Percentiles rank a stretch among this genome's conserved stretches.
phyloP scores from a whole-genome alignment of 2,888 invertebrate species.

The Cerceris rybyensis region DNA sequence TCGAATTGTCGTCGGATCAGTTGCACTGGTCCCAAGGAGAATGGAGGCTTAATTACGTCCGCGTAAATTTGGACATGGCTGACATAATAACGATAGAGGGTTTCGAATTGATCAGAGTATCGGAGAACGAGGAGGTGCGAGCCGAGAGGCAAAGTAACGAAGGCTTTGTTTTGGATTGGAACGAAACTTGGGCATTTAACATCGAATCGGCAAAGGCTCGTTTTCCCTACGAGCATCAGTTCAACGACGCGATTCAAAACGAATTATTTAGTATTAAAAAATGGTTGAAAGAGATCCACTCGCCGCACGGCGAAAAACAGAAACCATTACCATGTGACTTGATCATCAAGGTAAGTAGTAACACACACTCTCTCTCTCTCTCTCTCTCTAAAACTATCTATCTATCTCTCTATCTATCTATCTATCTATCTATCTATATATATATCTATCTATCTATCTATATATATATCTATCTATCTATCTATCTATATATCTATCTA shows the following conservation, averaged over 20 bases:
- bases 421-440: too few species aligned
- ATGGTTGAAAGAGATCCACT: conserved; percentile 95
- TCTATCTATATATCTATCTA: too few species aligned
- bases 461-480: too few species aligned
- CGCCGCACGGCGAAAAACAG: conserved; percentile 84
- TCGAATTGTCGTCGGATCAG: conserved; percentile 78
- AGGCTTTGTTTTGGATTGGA: conserved; percentile 87
- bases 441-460: too few species aligned
- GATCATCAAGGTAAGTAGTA: conserved; percentile 88
- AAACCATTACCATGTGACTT: conserved; percentile 93
- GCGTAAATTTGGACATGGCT: conserved; percentile 87
- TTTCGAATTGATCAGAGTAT: conserved; percentile 85
- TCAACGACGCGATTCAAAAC: conserved; percentile 93
- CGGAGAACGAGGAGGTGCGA: conserved; percentile 86
- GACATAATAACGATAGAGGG: conserved; percentile 89
- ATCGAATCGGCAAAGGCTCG: conserved; percentile 87
- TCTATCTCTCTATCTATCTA: too few species aligned
- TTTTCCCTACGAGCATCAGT: conserved; percentile 94
- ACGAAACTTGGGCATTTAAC: conserved; percentile 88
- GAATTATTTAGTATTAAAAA: conserved; percentile 95
- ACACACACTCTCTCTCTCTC: background rate
- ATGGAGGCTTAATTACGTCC: conserved; percentile 76
- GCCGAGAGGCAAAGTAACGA: conserved; percentile 90
- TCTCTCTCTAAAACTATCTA: too few species aligned
- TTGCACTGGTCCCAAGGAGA: conserved; percentile 77